Base-by-base conservation (phyloP, 2,113 vertebrate species). In the Sialia sialis region DNA sequence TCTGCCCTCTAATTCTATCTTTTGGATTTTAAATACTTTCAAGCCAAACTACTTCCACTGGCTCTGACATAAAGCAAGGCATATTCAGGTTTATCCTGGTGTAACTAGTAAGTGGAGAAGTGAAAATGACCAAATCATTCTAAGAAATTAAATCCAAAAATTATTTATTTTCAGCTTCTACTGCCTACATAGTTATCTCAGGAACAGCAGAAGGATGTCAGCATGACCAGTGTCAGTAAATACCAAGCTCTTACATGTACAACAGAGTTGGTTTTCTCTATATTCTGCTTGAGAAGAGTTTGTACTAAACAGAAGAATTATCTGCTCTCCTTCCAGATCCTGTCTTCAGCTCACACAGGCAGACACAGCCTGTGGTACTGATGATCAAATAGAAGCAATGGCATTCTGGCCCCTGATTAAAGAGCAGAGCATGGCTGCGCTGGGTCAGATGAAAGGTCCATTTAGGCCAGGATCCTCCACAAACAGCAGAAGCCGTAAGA, bases 21-120 rank as follows among this genome's bases (percentile, higher is more conserved):
- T 94, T 38, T 84, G 38, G 64, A 66, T 87, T 94, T 95, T 56
- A 95, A 95, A 93, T 51, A 88, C 30, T 94, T 85, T 51, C 63
- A 74, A 36, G 16, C 38, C 63, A 83, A 91, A 80, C 55, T 80
- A 58, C 25, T 77, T 95, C 68, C 52, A 96, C 75, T 38, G 73
- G 51, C n/a, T 90, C 38, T 32, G 22, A 87, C 18, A 79, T 1
- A 77, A 75, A 80, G n/a, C 26, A 76, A 76, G 41, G 22, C 21
- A 8, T 20, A 63, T 13, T 54, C 1, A 0, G 0, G 7, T 23
- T 81, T 76, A 69, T 49, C 55, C 46, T 18, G 4, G 8, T 69
- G 41, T 27, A 87, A 74, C 70, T 49, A 67, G 16, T 21, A 34
- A 87, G 32, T 1, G 1, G 23, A 84, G n/a, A 94, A 95, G 51